These are phyloP conservation scores for Burhinus bistriatus DNA, from an alignment of 2,113 vertebrate genomes.

Conservation along the genomic window DNA sequence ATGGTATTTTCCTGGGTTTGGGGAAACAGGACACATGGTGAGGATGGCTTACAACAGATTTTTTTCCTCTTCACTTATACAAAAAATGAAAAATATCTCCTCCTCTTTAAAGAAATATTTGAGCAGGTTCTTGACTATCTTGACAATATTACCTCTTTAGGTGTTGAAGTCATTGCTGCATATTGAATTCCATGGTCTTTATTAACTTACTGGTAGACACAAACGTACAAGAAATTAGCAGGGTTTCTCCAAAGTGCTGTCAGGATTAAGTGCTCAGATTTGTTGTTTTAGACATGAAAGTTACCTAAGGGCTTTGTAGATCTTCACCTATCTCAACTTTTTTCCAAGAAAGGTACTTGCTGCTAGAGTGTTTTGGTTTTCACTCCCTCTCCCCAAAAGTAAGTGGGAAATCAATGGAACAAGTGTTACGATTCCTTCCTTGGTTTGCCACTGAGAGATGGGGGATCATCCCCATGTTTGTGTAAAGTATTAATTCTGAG, in stretches of 20 bases:
- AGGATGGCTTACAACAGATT: neutral
- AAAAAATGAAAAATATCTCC: neutral
- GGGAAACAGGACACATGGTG: rapidly evolving
- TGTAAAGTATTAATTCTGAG: neutral
- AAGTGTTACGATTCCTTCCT: neutral
- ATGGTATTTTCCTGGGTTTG: neutral
- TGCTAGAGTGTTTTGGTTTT: neutral
- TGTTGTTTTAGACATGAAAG: neutral
- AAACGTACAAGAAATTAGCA: neutral
- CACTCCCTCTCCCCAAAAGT: neutral
- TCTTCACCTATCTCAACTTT: neutral
- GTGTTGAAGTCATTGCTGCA: neutral
- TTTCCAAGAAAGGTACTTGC: neutral
- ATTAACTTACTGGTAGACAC: neutral
- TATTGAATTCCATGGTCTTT: neutral
- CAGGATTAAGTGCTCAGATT: neutral
- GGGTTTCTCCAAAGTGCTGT: neutral
- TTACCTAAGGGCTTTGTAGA: neutral
- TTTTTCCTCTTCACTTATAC: neutral
- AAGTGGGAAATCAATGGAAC: neutral
- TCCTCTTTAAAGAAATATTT: neutral
- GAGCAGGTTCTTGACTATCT: neutral
- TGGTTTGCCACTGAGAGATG: neutral
- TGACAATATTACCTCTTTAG: neutral
- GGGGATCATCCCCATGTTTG: neutral